Evolutionary conservation across 2,113 vertebrate species (phyloP).

Genomic region (Anguilla japonica): DNA sequence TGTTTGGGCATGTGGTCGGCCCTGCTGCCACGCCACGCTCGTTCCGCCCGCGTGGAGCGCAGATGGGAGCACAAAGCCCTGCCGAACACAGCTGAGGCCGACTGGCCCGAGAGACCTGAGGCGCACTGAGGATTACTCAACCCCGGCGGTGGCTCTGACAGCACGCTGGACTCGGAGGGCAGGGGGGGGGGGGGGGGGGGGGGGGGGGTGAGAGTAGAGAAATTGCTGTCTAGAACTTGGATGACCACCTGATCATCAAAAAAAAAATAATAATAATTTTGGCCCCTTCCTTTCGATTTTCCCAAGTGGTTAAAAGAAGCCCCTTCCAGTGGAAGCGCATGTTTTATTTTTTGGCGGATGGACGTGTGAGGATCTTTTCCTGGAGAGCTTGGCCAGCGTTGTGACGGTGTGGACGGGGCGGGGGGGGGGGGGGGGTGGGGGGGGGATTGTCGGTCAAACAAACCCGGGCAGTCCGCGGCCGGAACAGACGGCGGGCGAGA

Average conservation of each 20-base stretch:
- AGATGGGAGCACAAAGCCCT: too few species aligned
- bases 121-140: background rate
- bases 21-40: background rate
- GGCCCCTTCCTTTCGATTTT: too few species aligned
- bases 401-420: background rate
- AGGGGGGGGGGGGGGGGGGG: too few species aligned
- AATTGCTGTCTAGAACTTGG: background rate
- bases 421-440: background rate
- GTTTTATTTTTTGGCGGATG: background rate
- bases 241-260: background rate
- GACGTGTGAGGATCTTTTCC: background rate
- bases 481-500: background rate
- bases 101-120: too few species aligned
- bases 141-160: background rate
- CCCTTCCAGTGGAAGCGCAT: background rate
- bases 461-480: background rate
- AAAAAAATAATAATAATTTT: background rate
- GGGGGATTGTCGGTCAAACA: background rate
- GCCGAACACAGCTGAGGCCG: background rate
- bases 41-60: too few species aligned
- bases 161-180: background rate
- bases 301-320: too few species aligned
- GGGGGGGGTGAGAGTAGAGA: background rate
- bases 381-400: background rate
- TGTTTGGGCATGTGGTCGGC: background rate